These are phyloP conservation scores for Grammomys dolichurus DNA, from an alignment of 2,113 vertebrate genomes.

Conservation along the genomic window DNA sequence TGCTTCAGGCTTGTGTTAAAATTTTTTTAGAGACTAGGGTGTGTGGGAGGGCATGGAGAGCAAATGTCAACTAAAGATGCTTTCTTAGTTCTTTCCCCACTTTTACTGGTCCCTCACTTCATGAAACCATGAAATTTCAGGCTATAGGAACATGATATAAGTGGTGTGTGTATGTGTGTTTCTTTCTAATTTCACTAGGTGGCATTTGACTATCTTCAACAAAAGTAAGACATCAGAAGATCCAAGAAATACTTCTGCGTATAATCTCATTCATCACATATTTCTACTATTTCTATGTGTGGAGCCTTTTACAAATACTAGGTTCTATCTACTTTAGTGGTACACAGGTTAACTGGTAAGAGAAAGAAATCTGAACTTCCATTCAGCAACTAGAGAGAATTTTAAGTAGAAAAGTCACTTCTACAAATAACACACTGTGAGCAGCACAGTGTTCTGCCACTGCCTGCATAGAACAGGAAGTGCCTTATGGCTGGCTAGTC, in stretches of 20 bases:
- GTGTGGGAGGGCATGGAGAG: too few relatives aligned
- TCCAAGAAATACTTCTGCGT: not conserved
- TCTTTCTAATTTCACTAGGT: conserved; percentile 67
- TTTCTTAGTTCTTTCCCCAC: not conserved
- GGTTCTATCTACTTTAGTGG: not conserved
- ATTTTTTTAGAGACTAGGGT: not conserved
- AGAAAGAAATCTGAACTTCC: not conserved
- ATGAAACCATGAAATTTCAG: not conserved
- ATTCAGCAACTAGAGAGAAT: not conserved
- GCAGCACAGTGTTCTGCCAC: not conserved
- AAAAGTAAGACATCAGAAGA: not conserved
- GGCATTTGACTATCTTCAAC: conserved; percentile 63
- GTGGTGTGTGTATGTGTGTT: not conserved
- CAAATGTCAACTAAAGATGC: too few relatives aligned
- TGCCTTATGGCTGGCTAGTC: too few relatives aligned
- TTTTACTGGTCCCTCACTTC: not conserved
- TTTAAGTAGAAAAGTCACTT: not conserved
- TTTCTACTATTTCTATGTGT: not conserved
- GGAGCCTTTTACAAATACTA: not conserved
- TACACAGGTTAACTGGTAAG: not conserved
- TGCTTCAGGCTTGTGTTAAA: not conserved
- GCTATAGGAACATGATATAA: not conserved
- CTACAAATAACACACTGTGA: not conserved
- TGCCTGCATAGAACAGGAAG: not conserved
- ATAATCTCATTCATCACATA: not conserved